phyloP scores from a whole-genome alignment of 2,113 vertebrate genomes.

The Atherinomorus stipes region DNA sequence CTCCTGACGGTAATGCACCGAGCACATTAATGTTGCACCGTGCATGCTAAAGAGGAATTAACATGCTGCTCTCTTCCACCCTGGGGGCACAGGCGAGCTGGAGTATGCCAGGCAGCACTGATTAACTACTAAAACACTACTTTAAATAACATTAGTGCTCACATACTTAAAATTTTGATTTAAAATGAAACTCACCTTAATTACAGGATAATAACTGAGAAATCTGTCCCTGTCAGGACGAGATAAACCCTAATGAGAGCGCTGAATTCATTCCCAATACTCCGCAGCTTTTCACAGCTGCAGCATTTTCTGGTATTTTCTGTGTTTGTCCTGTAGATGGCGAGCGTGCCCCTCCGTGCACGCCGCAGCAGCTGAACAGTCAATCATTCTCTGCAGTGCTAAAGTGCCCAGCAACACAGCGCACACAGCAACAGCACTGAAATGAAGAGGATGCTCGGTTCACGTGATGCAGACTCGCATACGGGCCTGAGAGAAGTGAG shows the following conservation, averaged over 20 bases:
- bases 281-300: background rate
- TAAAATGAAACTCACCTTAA: background rate
- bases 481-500: conserved; percentile 17
- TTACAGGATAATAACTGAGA: background rate
- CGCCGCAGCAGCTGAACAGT: background rate
- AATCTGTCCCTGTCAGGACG: background rate
- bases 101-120: conserved; percentile 13
- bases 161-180: background rate
- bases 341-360: conserved; percentile 3
- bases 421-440: conserved; percentile 53
- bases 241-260: background rate
- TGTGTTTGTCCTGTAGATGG: conserved; percentile 62
- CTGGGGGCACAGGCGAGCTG: conserved; percentile 6
- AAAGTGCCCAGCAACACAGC: conserved; percentile 62
- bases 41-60: conserved; percentile 47
- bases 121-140: conserved; percentile 30
- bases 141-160: conserved; percentile 1
- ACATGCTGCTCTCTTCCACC: conserved; percentile 18
- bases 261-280: background rate
- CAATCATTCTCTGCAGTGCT: conserved; percentile 43
- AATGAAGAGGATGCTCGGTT: conserved; percentile 54
- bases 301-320: background rate
- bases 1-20: conserved; percentile 29
- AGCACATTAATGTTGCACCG: conserved; percentile 24
- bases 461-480: conserved; percentile 43